Conservation (phyloP, 2,888 invertebrate species). For the Argyresthia albistria region DNA sequence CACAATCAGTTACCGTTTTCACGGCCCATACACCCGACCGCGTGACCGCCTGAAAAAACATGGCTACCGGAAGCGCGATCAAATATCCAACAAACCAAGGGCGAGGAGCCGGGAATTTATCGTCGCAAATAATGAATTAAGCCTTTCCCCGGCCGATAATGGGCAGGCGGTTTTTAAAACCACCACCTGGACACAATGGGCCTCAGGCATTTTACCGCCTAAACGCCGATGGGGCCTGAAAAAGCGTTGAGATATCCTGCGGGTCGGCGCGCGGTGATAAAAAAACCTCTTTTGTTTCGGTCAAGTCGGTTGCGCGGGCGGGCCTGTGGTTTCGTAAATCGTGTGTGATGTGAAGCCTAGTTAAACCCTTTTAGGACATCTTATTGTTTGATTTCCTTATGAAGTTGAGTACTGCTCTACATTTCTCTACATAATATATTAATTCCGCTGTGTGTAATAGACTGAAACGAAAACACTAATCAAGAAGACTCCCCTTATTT, state of each 20-base stretch:
- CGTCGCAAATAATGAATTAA: slow-evolving; percentile 42
- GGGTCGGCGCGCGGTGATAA: slow-evolving; percentile 1
- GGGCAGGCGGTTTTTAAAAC: slow-evolving; percentile 16
- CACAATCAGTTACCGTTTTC: neutral
- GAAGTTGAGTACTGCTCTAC: no score
- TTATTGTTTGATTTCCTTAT: no score
- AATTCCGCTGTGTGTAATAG: no score
- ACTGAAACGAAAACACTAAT: no score
- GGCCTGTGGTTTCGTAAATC: neutral
- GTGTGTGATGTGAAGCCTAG: neutral
- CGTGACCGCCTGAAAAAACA: slow-evolving; percentile 10
- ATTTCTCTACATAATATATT: no score
- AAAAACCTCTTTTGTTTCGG: slow-evolving; percentile 2
- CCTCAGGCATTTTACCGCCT: neutral
- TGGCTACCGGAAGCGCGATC: slow-evolving; percentile 8
- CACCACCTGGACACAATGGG: slow-evolving; percentile 19
- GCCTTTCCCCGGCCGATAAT: slow-evolving; percentile 35
- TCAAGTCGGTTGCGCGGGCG: neutral
- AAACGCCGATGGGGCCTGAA: neutral
- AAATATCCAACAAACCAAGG: slow-evolving; percentile 27
- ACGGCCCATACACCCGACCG: neutral
- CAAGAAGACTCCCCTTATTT: no score
- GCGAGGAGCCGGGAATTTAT: slow-evolving; percentile 43
- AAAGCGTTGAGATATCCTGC: slow-evolving; percentile 1
- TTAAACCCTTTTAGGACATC: no score